Conservation (phyloP, 2,797 vertebrate genomes). For the Cetoscarus ocellatus region DNA sequence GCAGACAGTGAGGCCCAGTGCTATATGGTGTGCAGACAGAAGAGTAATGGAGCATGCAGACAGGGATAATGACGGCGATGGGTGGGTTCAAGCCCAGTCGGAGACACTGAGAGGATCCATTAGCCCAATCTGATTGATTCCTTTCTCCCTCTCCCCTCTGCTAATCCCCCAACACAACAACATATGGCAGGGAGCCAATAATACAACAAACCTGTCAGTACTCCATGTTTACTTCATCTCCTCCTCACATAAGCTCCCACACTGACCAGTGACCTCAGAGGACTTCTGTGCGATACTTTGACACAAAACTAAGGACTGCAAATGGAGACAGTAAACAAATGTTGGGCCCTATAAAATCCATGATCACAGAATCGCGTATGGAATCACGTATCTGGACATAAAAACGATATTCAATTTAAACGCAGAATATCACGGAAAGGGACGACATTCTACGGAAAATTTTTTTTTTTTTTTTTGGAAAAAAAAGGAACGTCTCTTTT, state of each 20-base stretch:
- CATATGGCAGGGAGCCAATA: slow-evolving; percentile 72
- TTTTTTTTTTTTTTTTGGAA: too few species aligned
- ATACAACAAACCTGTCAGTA: slow-evolving; percentile 47
- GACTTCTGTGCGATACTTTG: slow-evolving; percentile 6
- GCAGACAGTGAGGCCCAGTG: background rate
- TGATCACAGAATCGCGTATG: too few species aligned
- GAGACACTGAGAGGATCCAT: slow-evolving; percentile 67
- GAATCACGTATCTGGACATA: too few species aligned
- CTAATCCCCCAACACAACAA: slow-evolving; percentile 73
- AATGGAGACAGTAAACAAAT: slow-evolving; percentile 4
- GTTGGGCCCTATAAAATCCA: too few species aligned
- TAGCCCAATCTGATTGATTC: slow-evolving; percentile 72
- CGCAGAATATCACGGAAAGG: too few species aligned
- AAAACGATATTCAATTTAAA: too few species aligned
- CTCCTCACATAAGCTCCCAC: slow-evolving; percentile 33
- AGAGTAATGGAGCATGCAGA: slow-evolving; percentile 52
- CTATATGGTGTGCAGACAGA: slow-evolving; percentile 14
- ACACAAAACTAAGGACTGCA: background rate
- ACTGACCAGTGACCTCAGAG: slow-evolving; percentile 14
- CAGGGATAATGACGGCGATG: slow-evolving; percentile 45
- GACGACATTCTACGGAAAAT: too few species aligned
- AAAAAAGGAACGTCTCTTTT: too few species aligned
- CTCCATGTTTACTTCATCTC: background rate
- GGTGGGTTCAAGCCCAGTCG: slow-evolving; percentile 34
- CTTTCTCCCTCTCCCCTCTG: slow-evolving; percentile 63